These are phyloP conservation scores for Regulus satrapa DNA, from an alignment of 2,113 vertebrate genomes.

Conservation along the genomic window DNA sequence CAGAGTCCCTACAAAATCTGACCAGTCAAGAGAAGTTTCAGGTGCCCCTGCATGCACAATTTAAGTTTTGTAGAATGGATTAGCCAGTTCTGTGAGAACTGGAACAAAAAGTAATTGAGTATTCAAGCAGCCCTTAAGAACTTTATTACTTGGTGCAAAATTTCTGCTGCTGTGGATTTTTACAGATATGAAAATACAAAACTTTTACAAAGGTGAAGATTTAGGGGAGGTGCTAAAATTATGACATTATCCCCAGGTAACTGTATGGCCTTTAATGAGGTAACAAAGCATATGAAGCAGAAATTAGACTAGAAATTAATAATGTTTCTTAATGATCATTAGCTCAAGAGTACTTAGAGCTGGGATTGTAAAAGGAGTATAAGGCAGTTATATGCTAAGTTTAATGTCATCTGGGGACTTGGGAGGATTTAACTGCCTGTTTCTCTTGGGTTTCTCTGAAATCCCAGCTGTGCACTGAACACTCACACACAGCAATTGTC, in stretches of 20 bases:
- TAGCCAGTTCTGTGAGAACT: not conserved
- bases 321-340: not conserved
- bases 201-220: not conserved
- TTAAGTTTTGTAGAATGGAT: not conserved
- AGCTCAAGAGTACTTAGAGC: not conserved
- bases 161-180: not conserved
- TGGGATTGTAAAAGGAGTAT: not conserved
- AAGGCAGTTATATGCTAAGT: not conserved
- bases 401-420: not conserved
- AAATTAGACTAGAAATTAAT: constrained; percentile 21
- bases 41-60: not conserved
- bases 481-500: not conserved
- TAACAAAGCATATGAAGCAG: not conserved
- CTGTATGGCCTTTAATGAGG: not conserved
- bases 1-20: not conserved
- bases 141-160: not conserved
- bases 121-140: not conserved
- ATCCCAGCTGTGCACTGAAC: not conserved
- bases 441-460: not conserved
- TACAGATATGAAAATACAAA: not conserved
- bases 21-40: not conserved
- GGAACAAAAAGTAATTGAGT: not conserved
- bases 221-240: not conserved
- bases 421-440: not conserved
- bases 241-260: not conserved